Percentiles rank a stretch among this genome's conserved stretches.
Evolutionary conservation across 1,140 invertebrate species (phyloP).

Genomic region (Ceratosolen solmsi): DNA sequence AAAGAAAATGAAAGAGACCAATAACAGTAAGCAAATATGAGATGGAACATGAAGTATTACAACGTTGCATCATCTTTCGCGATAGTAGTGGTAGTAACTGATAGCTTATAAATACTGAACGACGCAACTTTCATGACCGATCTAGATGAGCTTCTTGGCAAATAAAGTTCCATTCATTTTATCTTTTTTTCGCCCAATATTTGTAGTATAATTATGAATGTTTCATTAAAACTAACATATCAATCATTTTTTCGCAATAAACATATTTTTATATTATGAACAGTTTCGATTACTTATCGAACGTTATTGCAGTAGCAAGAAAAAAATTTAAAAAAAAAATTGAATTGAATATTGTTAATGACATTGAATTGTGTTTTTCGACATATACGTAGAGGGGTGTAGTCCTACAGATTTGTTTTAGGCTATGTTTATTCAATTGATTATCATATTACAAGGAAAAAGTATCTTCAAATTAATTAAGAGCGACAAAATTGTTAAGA

Average conservation of each 20-base stretch:
- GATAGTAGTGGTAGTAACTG: neutral
- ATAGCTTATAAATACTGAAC: constrained; percentile 9
- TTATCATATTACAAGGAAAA: neutral
- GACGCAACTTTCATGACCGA: constrained; percentile 14
- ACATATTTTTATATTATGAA: too few species aligned
- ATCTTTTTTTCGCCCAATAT: neutral
- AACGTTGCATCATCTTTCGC: constrained; percentile 14
- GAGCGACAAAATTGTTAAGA: too few species aligned
- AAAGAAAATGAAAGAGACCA: constrained; percentile 3
- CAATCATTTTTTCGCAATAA: too few species aligned
- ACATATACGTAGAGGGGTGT: too few species aligned
- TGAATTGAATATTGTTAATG: too few species aligned
- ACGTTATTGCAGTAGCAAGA: too few species aligned
- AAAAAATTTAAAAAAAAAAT: too few species aligned
- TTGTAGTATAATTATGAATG: neutral
- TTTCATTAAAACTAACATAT: too few species aligned
- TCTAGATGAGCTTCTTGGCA: constrained; percentile 20
- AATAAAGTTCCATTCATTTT: constrained; percentile 4
- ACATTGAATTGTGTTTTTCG: too few species aligned
- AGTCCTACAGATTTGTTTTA: too few species aligned
- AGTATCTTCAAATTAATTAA: neutral
- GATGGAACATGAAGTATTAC: constrained; percentile 20
- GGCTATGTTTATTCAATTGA: too few species aligned
- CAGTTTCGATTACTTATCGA: too few species aligned
- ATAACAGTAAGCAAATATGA: constrained; percentile 4